Base-by-base conservation (phyloP, 2,113 vertebrate species). In the Neogale vison region DNA sequence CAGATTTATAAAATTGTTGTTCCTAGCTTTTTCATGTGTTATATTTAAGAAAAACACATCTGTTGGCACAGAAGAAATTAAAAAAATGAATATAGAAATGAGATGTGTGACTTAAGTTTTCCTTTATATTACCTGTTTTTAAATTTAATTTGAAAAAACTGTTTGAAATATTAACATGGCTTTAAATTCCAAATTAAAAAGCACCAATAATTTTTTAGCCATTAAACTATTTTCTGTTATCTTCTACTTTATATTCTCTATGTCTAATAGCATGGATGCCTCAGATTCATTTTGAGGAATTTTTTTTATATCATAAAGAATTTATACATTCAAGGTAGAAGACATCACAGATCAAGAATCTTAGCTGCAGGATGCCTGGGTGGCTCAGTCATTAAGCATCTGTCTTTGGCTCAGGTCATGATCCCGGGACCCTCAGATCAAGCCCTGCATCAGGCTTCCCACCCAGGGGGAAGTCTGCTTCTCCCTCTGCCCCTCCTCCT, bases 1-100 rank as follows among this genome's bases (percentile, higher is more conserved):
- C 55, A 97, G 84, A 88, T 97, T 45, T 36, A 23, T 72, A 97
- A 92, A 97, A 96, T 4, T 81, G 2, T 47, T 94, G 7, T 72
- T 97, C 77, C 0, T 57, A 26, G 61, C 34, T 76, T 86, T 93
- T 57, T 63, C 93, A 65, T 71, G 13, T 24, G 3, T 24, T 63
- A 13, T 93, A 10, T 21, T 96, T 87, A 94, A 47, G 36, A 93
- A 71, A 77, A 93, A 50, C 11, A 74, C 4, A 67, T 59, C 55
- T 96, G 42, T 52, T 88, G 17, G 13, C 21, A 76, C 24, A 87
- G 42, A 81, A 42, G 42, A 82, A 39, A 21, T 18, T 18, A 7
- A 59, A 97, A 65, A 80, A 52, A 18, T 42, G 0, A 93, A 71
- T 89, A 74, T 0, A 87, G 42, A 94, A 80, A 47, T 79, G 20